Evolutionary conservation across 2,797 vertebrate genomes (phyloP).

Genomic region (Merluccius polli): DNA sequence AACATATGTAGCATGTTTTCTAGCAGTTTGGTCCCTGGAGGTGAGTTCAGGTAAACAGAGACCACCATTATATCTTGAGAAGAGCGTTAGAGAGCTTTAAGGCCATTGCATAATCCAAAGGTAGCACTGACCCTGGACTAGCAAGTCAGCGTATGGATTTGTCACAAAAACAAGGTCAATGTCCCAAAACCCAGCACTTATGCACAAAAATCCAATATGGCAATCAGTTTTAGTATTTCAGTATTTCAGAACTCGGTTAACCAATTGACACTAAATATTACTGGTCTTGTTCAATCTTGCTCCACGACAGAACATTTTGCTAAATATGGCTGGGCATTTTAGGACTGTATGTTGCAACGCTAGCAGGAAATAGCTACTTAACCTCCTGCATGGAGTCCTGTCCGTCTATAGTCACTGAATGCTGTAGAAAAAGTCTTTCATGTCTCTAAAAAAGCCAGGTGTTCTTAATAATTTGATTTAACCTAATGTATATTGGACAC

Average conservation of each 20-base stretch:
- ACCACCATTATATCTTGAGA: constrained; percentile 8
- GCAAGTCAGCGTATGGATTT: neutral
- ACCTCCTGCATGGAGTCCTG: neutral
- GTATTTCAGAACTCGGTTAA: neutral
- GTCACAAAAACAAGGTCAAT: neutral
- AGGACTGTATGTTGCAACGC: neutral
- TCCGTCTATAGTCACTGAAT: neutral
- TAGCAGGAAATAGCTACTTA: neutral
- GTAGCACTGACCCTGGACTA: neutral
- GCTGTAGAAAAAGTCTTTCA: neutral
- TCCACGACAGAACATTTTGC: neutral
- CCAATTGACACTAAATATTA: neutral
- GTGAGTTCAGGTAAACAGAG: constrained; percentile 32
- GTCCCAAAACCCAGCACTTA: neutral
- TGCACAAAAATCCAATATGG: neutral
- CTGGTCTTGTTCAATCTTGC: neutral
- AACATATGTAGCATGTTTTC: neutral
- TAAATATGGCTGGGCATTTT: neutral
- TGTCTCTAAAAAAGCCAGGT: neutral
- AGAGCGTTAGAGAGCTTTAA: constrained; percentile 31
- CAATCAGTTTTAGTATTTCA: neutral
- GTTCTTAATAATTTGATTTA: neutral
- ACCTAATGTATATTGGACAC: neutral
- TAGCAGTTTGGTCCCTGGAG: constrained; percentile 7
- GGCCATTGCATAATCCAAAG: constrained; percentile 21